A percentile compares a stretch with the other conserved stretches of the same genome.
Evolutionary conservation across 2,888 invertebrate species (phyloP).

Genomic region (Drosophila mettleri): DNA sequence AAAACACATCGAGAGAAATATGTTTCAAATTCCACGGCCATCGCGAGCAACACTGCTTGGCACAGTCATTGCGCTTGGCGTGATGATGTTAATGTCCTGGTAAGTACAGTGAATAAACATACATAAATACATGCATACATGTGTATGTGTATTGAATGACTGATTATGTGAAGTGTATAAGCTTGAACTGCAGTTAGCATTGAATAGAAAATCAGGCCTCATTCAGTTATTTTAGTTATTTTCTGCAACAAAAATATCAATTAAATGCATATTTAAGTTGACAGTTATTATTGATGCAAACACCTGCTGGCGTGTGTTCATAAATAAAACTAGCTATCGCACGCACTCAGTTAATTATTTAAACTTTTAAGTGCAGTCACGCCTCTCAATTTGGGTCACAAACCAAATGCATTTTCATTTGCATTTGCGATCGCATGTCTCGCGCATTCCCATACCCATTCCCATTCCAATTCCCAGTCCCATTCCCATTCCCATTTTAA

Average conservation of each 20-base stretch:
- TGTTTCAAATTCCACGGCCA: slow-evolving; percentile 70
- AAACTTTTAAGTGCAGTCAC: slow-evolving; percentile 37
- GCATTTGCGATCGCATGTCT: slow-evolving; percentile 3
- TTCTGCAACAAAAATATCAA: too few relatives aligned
- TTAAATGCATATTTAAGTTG: not conserved
- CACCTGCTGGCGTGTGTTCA: slow-evolving; percentile 4
- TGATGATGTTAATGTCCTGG: slow-evolving; percentile 73
- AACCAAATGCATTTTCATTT: slow-evolving; percentile 30
- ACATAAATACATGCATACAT: too few relatives aligned
- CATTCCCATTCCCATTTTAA: slow-evolving; percentile 21
- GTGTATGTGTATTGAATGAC: not conserved
- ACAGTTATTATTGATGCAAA: not conserved
- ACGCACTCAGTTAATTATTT: slow-evolving; percentile 36
- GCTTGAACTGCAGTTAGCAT: not conserved
- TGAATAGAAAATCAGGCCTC: not conserved
- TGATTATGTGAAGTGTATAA: not conserved
- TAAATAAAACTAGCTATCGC: slow-evolving; percentile 10
- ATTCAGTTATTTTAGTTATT: not conserved
- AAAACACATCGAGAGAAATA: slow-evolving; percentile 36
- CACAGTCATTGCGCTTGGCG: slow-evolving; percentile 55
- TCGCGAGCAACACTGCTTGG: slow-evolving; percentile 63
- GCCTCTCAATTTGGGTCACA: slow-evolving; percentile 47
- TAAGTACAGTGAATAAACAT: slow-evolving; percentile 55
- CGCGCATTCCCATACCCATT: slow-evolving; percentile 24
- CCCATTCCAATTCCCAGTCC: slow-evolving; percentile 14